Evolutionary conservation across 2,113 vertebrate species (phyloP), one percentile per base, ranked within the genome.

Genomic region (Lutjanus erythropterus): DNA sequence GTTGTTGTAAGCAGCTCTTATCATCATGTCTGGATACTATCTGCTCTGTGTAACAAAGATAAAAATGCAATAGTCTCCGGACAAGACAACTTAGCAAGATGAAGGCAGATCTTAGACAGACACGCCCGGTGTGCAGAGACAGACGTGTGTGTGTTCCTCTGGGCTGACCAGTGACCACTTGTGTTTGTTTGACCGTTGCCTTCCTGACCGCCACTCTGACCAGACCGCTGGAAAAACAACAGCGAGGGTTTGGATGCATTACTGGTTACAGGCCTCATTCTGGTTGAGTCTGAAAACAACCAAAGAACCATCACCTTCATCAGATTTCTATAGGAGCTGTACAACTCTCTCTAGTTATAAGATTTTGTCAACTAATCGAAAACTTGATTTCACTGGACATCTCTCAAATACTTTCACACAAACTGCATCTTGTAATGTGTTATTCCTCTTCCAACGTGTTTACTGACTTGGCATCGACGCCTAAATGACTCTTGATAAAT

Each of bases 101-200:
- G 58, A 33, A 46, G 47, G 37, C 47, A 9, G 62, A 23, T 9
- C 19, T 21, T 39, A 58, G 42, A 65, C 56, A 61, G 47, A 60
- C 41, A 5, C 21, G 42, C 19, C 25, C 2, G 29, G 23, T 18
- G 64, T 31, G 21, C 21, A 68, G 18, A 16, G 59, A 39, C 31
- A 9, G 59, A 61, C 9, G 12, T 37, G 62, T 31, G 14, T 72
- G 50, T 65, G 79, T 77, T 52, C 55, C 15, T 73, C 67, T 66
- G 42, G 29, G 61, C 37, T 23, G 65, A 62, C 82, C 77, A 71
- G 56, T 55, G 59, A 81, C 86, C 79, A 42, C 77, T 66, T 66
- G 18, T 82, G 75, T 86, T 84, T 85, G 50, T 86, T 69, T 83
- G 72, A 83, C 72, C 74, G 62, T 53, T 76, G 74, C 66, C 35